Evolutionary conservation across 2,113 vertebrate genomes (phyloP).

Genomic region (Panthera leo): DNA sequence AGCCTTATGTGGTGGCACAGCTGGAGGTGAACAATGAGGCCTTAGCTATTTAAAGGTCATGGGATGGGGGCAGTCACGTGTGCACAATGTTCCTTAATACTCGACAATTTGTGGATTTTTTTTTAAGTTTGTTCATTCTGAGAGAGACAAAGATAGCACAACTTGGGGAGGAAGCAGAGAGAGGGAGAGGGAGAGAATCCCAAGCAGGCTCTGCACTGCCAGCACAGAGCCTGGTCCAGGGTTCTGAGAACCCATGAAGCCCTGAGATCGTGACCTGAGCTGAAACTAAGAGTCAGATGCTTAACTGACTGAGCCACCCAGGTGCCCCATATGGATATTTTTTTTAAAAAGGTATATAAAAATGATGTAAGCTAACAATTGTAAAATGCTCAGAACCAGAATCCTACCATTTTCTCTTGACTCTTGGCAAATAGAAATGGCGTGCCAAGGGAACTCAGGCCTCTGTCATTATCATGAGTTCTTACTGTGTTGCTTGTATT

Average conservation of each 20-base stretch:
- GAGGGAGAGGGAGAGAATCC: too few relatives aligned
- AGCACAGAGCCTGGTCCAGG: too few relatives aligned
- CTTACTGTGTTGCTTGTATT: not conserved
- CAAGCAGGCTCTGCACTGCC: too few relatives aligned
- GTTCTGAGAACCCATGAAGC: too few relatives aligned
- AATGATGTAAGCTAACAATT: not conserved
- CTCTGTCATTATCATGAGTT: not conserved
- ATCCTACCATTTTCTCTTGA: not conserved
- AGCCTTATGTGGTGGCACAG: not conserved
- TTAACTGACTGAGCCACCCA: too few relatives aligned
- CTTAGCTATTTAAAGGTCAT: not conserved
- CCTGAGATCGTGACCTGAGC: too few relatives aligned
- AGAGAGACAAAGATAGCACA: too few relatives aligned
- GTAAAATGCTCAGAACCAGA: not conserved
- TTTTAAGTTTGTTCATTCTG: too few relatives aligned
- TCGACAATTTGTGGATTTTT: not conserved
- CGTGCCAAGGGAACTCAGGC: not conserved
- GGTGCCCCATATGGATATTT: too few relatives aligned
- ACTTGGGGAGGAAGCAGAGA: too few relatives aligned
- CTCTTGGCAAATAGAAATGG: not conserved
- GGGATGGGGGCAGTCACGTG: fast-evolving
- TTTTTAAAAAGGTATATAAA: not conserved
- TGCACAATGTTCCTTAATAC: not conserved
- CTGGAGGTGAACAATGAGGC: not conserved
- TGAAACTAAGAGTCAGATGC: too few relatives aligned